phyloP scores from a whole-genome alignment of 1,140 invertebrate genomes.

The Drosophila asahinai region DNA sequence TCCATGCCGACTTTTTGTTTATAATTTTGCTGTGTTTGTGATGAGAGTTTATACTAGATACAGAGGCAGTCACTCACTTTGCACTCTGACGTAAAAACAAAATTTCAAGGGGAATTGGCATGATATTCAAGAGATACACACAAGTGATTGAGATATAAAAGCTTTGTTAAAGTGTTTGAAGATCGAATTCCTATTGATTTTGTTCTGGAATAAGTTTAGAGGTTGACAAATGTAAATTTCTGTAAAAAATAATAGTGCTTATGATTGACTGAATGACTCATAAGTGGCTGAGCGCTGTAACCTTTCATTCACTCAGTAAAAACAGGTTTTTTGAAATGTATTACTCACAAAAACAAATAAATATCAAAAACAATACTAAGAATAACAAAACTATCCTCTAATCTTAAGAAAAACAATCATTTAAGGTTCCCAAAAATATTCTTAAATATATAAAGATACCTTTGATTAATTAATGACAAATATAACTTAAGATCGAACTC shows the following conservation, averaged over 20 bases:
- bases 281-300: slow-evolving; percentile 1
- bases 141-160: neutral
- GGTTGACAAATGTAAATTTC: neutral
- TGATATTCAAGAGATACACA: slow-evolving; percentile 12
- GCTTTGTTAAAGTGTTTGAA: neutral
- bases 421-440: neutral
- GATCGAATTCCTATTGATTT: neutral
- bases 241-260: neutral
- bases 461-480: no score
- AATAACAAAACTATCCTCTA: neutral
- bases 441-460: no score
- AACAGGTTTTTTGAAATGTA: slow-evolving; percentile 9
- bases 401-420: neutral
- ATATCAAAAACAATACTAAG: neutral
- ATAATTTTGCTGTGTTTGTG: slow-evolving; percentile 32
- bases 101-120: neutral
- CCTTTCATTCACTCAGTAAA: slow-evolving; percentile 2
- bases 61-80: slow-evolving; percentile 9
- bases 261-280: slow-evolving; percentile 19
- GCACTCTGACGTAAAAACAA: slow-evolving; percentile 28
- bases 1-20: slow-evolving; percentile 36
- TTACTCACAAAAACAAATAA: slow-evolving; percentile 17
- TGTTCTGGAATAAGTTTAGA: neutral
- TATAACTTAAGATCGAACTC: no score
- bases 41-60: slow-evolving; percentile 29